Percentiles rank a stretch among this genome's conserved stretches.
phyloP scores from a whole-genome alignment of 2,888 invertebrate genomes.

The Lysandra coridon region DNA sequence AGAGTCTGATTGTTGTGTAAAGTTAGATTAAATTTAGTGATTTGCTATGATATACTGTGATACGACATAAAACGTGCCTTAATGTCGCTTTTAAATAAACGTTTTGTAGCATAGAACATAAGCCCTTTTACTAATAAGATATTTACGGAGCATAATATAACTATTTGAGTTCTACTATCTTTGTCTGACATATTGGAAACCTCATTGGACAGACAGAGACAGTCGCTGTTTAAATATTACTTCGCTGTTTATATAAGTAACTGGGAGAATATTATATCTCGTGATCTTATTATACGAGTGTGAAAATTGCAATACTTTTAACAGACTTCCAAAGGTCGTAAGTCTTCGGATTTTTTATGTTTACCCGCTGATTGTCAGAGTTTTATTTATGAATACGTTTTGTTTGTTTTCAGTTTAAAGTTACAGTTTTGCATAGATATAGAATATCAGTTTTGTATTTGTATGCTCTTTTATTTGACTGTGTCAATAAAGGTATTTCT shows the following conservation, averaged over 20 bases:
- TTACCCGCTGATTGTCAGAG: background rate
- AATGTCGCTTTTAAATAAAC: conserved; percentile 41
- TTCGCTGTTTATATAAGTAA: background rate
- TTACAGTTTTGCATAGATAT: background rate
- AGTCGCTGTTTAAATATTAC: background rate
- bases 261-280: background rate
- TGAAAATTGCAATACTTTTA: background rate
- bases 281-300: background rate
- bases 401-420: conserved; percentile 6
- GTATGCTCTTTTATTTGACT: conserved; percentile 39
- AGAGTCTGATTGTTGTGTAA: conserved; percentile 35
- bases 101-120: background rate
- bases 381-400: conserved; percentile 14
- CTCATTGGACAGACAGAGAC: background rate
- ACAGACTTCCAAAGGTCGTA: background rate
- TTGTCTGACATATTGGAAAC: background rate
- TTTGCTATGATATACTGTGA: conserved; percentile 67
- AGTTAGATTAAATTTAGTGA: conserved; percentile 39
- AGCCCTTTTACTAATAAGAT: background rate
- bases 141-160: background rate
- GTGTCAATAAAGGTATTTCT: conserved; percentile 38
- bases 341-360: background rate
- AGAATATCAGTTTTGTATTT: background rate
- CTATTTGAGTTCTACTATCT: background rate
- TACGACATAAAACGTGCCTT: conserved; percentile 68